Evolutionary conservation across 2,797 vertebrate genomes (phyloP).

Genomic region (Helicolenus hilgendorfi): DNA sequence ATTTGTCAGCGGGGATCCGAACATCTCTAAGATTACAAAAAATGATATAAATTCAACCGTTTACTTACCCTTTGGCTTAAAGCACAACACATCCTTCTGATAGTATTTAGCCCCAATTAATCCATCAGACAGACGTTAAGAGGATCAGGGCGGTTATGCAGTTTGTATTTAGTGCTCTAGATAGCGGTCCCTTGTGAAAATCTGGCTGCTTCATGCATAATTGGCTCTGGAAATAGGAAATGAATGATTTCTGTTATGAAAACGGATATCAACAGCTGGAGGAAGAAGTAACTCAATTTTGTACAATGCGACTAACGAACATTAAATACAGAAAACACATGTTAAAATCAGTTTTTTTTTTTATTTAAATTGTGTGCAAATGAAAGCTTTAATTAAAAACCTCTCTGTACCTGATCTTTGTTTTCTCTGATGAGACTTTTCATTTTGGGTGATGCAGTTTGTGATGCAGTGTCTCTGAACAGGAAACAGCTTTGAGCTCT

Average conservation of each 20-base stretch:
- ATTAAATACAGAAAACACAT: not conserved
- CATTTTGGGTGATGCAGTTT: not conserved
- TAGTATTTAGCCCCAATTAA: slow-evolving; percentile 24
- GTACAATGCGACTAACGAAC: not conserved
- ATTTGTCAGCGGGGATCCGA: not conserved
- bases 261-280: not conserved
- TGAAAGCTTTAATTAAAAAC: not conserved
- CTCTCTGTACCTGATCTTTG: not conserved
- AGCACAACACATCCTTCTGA: not conserved
- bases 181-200: not conserved
- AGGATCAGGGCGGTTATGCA: not conserved
- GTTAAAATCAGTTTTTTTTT: not conserved
- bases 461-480: not conserved
- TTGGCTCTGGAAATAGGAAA: slow-evolving; percentile 23
- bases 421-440: not conserved
- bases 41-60: not conserved
- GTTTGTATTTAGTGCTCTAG: not conserved
- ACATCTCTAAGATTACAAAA: not conserved
- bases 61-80: not conserved
- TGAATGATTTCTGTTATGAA: slow-evolving; percentile 14
- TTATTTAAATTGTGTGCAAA: not conserved
- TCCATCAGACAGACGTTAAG: slow-evolving; percentile 33
- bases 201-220: slow-evolving; percentile 18
- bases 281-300: not conserved
- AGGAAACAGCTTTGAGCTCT: not conserved